Evolutionary conservation across 2,797 vertebrate genomes (phyloP), one percentile per base, ranked within the genome.

Genomic region (Coluber constrictor): DNA sequence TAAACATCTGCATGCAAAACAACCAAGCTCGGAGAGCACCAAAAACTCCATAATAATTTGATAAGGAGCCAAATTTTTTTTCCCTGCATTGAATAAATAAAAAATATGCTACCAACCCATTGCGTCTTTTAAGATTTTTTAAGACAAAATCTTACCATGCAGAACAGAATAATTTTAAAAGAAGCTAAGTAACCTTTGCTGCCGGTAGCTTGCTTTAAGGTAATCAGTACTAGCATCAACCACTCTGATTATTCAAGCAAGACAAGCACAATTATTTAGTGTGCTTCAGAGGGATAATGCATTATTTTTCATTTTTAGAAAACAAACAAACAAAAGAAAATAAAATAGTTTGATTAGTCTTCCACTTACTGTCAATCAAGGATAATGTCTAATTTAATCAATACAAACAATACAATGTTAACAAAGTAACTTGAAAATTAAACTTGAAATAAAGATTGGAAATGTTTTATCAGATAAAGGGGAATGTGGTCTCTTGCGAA

Each of bases 341-440:
- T 91, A 93, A 93, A 91, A 91, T 66, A 61, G 87, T 37, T 74
- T 89, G 87, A 86, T 91, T 91, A 91, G 51, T 89, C 51, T 86
- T 79, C 87, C 74, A 89, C 74, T 91, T 87, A 57, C 25, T 86
- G 90, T 91, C 91, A 93, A 91, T 90, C 92, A 93, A 93, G 89
- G 51, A 63, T 57, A 70, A 93, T 90, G 87, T 55, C 90, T 86
- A 56, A 74, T 89, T 93, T 89, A 66, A 93, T 93, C 87, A 91
- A 91, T 91, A 93, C 32, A 89, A 91, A 89, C 59, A 91, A 54
- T 91, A 89, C 91, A 86, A 91, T 89, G 74, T 47, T 89, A 89
- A 89, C n/a, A 90, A 86, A 57, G 63, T 91, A 66, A 91, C 27
- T 60, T 51, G 89, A 66, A 93, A 86, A 93, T 60, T 51, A 93